Evolutionary conservation across 1,140 invertebrate genomes (phyloP).

Genomic region (Brachionus manjavacas): DNA sequence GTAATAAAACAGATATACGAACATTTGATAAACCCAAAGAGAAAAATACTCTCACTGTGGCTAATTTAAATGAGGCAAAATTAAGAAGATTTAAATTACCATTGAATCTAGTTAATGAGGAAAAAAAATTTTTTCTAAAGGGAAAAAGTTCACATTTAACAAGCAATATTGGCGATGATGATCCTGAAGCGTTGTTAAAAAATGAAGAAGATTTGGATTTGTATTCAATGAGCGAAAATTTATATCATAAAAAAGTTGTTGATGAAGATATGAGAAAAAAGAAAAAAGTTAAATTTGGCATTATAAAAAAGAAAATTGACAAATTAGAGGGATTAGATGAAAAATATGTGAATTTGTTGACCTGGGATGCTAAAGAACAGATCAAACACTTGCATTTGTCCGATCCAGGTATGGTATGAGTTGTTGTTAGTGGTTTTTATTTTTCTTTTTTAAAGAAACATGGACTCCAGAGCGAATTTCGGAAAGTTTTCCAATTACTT

Average conservation of each 20-base stretch:
- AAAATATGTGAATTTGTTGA: constrained; percentile 68
- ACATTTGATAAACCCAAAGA: too few species aligned
- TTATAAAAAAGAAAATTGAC: constrained; percentile 18
- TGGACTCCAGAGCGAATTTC: constrained; percentile 70
- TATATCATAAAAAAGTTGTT: constrained; percentile 10
- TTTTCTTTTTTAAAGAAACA: background rate
- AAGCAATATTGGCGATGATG: background rate
- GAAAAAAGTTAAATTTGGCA: background rate
- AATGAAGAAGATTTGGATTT: constrained; percentile 11
- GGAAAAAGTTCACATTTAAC: background rate
- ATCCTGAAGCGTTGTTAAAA: constrained; percentile 16
- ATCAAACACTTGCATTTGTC: constrained; percentile 67
- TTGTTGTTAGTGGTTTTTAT: background rate
- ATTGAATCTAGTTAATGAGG: background rate
- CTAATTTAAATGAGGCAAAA: background rate
- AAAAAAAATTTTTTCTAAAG: constrained; percentile 7
- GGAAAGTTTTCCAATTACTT: constrained; percentile 71
- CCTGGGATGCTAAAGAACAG: constrained; percentile 75
- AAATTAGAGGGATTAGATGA: constrained; percentile 50
- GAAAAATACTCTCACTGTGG: background rate
- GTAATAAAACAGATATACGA: background rate
- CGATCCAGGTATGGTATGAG: constrained; percentile 62
- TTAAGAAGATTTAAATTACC: background rate
- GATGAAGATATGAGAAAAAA: constrained; percentile 21
- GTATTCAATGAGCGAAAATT: background rate